Evolutionary conservation across 1,140 invertebrate species (phyloP), one percentile per base, ranked within the genome.

Genomic region (Drosophila aff.): DNA sequence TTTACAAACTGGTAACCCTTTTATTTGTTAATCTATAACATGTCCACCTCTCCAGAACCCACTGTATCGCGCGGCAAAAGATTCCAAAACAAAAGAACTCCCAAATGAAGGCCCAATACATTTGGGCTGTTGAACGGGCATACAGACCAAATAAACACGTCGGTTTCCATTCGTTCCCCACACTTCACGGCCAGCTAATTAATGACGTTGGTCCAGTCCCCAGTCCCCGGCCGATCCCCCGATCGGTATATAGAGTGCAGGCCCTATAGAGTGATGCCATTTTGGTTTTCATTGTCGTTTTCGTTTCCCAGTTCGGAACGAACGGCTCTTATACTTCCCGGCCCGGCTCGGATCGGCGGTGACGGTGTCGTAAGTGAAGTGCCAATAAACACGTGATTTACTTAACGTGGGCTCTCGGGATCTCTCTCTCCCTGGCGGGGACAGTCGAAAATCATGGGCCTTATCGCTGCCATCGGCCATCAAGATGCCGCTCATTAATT

Each of bases 401-500:
- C 80, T 89, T 89, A 82, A 64, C 69, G 69, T 79, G 66, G 53
- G 62, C 58, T 62, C 78, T 58, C 63, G 81, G 71, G 65, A 69
- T 49, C 52, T 43, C 46, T 61, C n/a, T 52, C 52, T 33, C 31
- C 28, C 28, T 52, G 50, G 76, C 68, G 71, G 81, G 69, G 81
- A 81, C 81, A 81, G 85, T 49, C 78, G 36, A 85, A 89, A 89
- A 79, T 90, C 85, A 90, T 90, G 85, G 82, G 61, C 67, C 86
- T 90, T 90, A 90, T 90, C 85, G 82, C 71, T 85, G 81, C 72
- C 86, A 92, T 92, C 91, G 86, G 87, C 83, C 84, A 92, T 92
- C 87, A 92, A 92, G 89, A 92, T 92, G 82, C 83, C 91, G 91
- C 87, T 92, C 91, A 92, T 92, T 92, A 92, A 92, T 92, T 92